A percentile compares a stretch with the other conserved stretches of the same genome.
These are phyloP conservation scores for Drosophila cardini DNA, from an alignment of 1,140 invertebrate genomes.

Conservation along the genomic window DNA sequence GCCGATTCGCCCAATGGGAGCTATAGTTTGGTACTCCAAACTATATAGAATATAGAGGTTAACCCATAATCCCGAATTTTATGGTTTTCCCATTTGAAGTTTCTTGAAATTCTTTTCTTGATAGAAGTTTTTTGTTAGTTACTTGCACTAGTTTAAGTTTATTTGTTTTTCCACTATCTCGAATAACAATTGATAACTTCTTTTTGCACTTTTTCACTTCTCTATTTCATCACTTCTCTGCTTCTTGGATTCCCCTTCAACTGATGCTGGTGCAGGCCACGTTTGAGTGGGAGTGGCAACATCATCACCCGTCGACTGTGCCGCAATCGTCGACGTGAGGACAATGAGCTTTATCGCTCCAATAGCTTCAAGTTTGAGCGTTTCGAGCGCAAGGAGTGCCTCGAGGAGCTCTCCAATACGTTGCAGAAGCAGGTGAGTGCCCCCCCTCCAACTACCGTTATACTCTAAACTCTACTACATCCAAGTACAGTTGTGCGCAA, in stretches of 20 bases:
- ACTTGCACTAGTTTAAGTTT: too few species aligned
- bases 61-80: too few species aligned
- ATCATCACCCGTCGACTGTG: constrained; percentile 89
- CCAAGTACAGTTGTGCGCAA: constrained; percentile 2
- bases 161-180: background rate
- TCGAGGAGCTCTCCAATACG: constrained; percentile 85
- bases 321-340: constrained; percentile 88
- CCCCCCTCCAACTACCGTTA: constrained; percentile 2
- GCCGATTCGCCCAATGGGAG: too few species aligned
- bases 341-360: constrained; percentile 92
- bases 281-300: constrained; percentile 74
- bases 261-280: constrained; percentile 46
- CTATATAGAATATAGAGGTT: too few species aligned
- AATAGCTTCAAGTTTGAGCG: constrained; percentile 94
- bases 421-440: constrained; percentile 86
- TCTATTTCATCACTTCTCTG: too few species aligned
- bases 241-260: background rate
- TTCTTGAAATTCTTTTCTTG: too few species aligned
- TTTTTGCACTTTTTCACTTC: background rate
- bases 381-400: constrained; percentile 89
- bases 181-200: constrained; percentile 9
- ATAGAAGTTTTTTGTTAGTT: too few species aligned
- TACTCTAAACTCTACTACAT: background rate
- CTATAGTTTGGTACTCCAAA: too few species aligned
- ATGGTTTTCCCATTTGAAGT: too few species aligned